Conservation (phyloP, 2,113 vertebrate genomes). For the Phasianus colchicus region DNA sequence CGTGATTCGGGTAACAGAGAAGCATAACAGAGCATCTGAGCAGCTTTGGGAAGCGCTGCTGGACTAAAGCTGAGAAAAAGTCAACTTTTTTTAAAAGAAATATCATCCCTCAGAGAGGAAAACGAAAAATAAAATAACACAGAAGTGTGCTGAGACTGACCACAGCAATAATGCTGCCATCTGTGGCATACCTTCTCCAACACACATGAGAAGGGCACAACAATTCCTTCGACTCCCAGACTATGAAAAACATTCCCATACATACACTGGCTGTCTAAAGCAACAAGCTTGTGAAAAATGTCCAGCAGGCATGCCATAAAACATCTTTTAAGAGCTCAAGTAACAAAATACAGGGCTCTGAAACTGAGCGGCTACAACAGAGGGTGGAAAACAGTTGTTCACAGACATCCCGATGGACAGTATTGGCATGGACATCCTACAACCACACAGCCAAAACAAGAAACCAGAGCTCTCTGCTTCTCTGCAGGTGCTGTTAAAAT, state of each 20-base stretch:
- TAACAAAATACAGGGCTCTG: background rate
- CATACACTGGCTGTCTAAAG: background rate
- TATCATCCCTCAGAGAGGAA: background rate
- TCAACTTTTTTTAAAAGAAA: background rate
- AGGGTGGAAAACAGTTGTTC: background rate
- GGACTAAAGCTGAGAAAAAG: background rate
- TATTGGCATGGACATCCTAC: background rate
- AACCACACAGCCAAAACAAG: background rate
- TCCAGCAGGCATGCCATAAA: background rate
- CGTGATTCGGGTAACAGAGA: background rate
- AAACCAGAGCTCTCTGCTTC: background rate
- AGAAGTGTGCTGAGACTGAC: background rate
- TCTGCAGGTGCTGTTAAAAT: background rate
- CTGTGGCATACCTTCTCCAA: background rate
- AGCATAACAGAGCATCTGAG: background rate
- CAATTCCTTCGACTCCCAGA: background rate
- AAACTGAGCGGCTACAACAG: background rate
- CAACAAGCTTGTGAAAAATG: background rate
- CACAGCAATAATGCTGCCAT: background rate
- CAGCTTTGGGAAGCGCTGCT: background rate
- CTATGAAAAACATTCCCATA: background rate
- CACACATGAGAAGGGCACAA: background rate
- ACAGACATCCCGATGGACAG: conserved; percentile 3
- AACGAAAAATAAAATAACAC: background rate
- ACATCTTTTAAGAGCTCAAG: background rate